A percentile compares a stretch with the other conserved stretches of the same genome.
These are phyloP conservation scores for Bombyx mori DNA, from an alignment of 1,140 invertebrate species.

Conservation along the genomic window DNA sequence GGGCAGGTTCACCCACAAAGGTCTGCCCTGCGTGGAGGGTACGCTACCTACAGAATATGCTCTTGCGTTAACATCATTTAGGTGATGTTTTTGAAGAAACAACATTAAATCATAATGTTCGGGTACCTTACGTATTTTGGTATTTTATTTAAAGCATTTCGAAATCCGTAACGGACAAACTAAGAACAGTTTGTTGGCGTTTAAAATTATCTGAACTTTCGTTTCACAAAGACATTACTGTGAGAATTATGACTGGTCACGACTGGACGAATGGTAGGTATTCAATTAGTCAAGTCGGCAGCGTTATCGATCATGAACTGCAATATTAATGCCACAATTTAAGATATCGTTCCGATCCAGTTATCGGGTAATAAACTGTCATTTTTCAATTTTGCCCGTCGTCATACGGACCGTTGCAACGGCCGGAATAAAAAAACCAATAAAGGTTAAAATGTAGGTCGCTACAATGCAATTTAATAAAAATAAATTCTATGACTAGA, in stretches of 20 bases:
- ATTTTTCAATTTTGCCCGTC: conserved; percentile 2
- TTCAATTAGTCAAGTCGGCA: too few species aligned
- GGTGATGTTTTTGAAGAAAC: background rate
- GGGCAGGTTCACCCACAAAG: conserved; percentile 26
- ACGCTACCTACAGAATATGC: background rate
- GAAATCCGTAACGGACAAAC: too few species aligned
- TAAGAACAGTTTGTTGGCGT: too few species aligned
- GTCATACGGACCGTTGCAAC: conserved; percentile 1
- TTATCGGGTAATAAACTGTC: conserved; percentile 2
- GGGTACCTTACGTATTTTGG: too few species aligned
- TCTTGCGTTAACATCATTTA: background rate
- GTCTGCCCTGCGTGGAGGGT: conserved; percentile 6
- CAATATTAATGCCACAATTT: too few species aligned
- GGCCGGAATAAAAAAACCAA: background rate
- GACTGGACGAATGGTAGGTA: too few species aligned
- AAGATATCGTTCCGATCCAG: background rate
- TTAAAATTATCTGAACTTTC: too few species aligned
- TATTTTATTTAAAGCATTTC: too few species aligned
- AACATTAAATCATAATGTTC: background rate
- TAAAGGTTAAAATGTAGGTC: conserved; percentile 3
- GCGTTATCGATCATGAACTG: too few species aligned
- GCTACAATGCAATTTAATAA: background rate
- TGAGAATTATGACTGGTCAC: too few species aligned
- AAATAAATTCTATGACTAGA: too few species aligned
- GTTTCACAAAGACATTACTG: too few species aligned